Base-by-base conservation (phyloP, 1,140 invertebrate species). In the Drosophila punjabiensis region DNA sequence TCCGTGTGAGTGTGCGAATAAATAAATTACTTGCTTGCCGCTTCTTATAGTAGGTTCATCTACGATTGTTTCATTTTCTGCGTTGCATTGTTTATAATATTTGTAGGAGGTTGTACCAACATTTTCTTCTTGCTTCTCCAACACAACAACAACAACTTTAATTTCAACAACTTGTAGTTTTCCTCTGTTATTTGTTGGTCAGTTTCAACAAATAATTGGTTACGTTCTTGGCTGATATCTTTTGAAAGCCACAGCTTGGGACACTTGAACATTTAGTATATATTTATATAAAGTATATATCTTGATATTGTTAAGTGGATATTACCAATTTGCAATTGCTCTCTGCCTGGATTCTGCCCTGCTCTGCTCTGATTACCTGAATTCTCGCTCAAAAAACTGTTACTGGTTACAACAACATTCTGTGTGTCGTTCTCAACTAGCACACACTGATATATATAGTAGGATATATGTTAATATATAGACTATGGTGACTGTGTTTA, bases 1-100 rank as follows among this genome's bases (percentile, higher is more conserved):
- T 39, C 50, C 28, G 43, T 56, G 50, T 56, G 32, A 62, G 55
- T 74, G 71, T 74, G 71, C 71, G 71, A 74, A 74, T 74, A 68
- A 63, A 63, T 68, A 56, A 63, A 55, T 53, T 70, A 53, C 32
- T 71, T 71, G 32, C 32, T 71, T 71, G 32, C 33, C 66, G 62
- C 37, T 13, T 67, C 24, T 33, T 52, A 33, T 20, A 41, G 30
- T n/a, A n/a, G n/a, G n/a, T 43, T 66, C 67, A 41, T 53, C 37
- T 69, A 69, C 67, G 68, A 71, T 69, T 71, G 68, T 71, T 69
- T 39, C 55, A 58, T 39, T 48, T 58, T 33, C 39, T 69, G 68
- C 68, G 68, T 71, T 71, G 68, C 65, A 37, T 71, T 69, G 39
- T 69, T 58, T 58, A 28, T 33, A 32, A 53, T 52, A 28, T 53